Base-by-base conservation (phyloP, 2,113 vertebrate species). In the Hiodon alosoides region DNA sequence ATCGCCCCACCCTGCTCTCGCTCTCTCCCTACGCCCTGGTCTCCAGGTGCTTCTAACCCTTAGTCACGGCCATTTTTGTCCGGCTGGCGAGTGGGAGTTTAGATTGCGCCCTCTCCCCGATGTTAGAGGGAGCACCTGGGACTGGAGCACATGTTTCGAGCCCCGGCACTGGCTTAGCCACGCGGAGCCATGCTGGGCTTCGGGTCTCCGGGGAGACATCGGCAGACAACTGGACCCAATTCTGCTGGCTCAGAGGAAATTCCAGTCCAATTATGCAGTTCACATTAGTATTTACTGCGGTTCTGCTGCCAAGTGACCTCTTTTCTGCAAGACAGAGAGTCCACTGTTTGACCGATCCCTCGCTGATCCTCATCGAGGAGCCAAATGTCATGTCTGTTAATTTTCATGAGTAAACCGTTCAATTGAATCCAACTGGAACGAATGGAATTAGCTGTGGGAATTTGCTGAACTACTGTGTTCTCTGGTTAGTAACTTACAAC, bases 401-500 rank as follows among this genome's bases (percentile, higher is more conserved):
- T 65, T 64, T 67, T 72, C 74, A 71, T 79, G 80, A 79, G 80
- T 77, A 84, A 90, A 87, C 86, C 82, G 80, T 80, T 83, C 78
- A 83, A 83, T 84, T 79, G 72, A 83, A 86, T 87, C 76, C 85
- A 11, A 75, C 79, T 76, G 73, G 76, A 85, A 82, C 77, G 78
- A 89, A 88, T 89, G 81, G 72, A 81, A 86, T 90, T 87, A 87
- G 79, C 71, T 11, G n/a, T 69, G 81, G 81, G 80, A 88, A 88
- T 90, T 76, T 80, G 82, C 82, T 84, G 74, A 70, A 81, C 73
- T 67, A 48, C 17, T 50, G 9, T 69, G 10, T 55, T 60, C 50
- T 59, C 64, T 2, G 11, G 50, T 50, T 13, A 71, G 9, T 48
- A 7, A 71, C 69, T 16, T 58, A 31, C 31, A 31, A 31, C 31